Conservation (phyloP, 2,113 vertebrate species). For the Vulpes ferrilata region DNA sequence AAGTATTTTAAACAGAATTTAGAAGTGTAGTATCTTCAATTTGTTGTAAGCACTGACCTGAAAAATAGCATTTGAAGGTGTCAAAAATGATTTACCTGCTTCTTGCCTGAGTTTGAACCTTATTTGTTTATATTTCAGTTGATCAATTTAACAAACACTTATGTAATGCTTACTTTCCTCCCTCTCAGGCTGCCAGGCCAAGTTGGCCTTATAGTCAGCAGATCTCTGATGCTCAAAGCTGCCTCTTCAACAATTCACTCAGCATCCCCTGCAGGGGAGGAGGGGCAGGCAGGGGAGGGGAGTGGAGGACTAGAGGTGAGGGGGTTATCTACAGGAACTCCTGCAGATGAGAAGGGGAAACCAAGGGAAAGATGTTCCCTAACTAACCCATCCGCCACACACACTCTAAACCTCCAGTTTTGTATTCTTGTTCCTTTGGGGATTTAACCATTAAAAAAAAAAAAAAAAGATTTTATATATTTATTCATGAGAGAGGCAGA, state of each 20-base stretch:
- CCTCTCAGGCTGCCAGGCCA: background rate
- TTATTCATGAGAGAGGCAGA: too few species aligned
- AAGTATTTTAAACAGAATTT: conserved; percentile 54
- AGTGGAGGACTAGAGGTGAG: too few species aligned
- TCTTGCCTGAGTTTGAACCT: background rate
- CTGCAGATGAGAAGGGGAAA: background rate
- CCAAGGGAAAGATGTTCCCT: background rate
- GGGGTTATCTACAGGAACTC: background rate
- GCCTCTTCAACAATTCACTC: background rate
- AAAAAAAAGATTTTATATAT: too few species aligned
- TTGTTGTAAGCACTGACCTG: background rate
- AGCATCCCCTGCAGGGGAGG: background rate
- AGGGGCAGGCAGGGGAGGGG: background rate
- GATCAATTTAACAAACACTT: background rate
- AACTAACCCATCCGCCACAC: background rate
- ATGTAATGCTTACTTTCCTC: background rate
- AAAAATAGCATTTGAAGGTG: background rate
- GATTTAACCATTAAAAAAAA: background rate
- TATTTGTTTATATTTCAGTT: background rate
- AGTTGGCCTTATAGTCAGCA: background rate
- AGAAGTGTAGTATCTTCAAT: background rate
- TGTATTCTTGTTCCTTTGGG: background rate
- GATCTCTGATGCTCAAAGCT: background rate
- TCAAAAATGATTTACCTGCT: background rate
- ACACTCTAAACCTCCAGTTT: background rate